Evolutionary conservation across 2,113 vertebrate species (phyloP).

Genomic region (Hippocampus zosterae): DNA sequence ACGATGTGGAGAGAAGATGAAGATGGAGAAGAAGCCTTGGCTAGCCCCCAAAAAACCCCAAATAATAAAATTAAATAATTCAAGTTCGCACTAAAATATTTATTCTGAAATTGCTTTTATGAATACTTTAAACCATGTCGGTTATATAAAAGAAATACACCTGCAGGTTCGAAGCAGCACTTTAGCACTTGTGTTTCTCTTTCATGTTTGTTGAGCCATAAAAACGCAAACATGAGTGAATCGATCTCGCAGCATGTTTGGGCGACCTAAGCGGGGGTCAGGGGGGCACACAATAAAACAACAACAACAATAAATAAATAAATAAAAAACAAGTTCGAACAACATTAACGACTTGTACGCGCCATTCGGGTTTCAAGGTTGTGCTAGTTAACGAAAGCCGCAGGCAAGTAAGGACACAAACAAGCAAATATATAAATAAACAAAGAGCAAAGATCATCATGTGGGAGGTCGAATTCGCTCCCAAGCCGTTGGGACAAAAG

Average conservation of each 20-base stretch:
- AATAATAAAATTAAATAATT: too few relatives aligned
- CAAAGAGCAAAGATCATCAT: background rate
- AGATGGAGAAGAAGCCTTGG: too few relatives aligned
- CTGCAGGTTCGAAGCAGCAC: background rate
- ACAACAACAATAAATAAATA: background rate
- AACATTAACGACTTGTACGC: background rate
- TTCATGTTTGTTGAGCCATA: background rate
- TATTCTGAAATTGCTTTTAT: too few relatives aligned
- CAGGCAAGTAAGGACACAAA: background rate
- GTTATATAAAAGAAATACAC: background rate
- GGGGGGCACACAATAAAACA: too few relatives aligned
- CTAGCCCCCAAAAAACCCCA: too few relatives aligned
- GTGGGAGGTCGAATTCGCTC: constrained; percentile 27
- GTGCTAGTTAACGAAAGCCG: background rate
- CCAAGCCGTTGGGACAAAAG: constrained; percentile 3
- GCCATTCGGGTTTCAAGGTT: background rate
- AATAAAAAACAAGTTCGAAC: background rate
- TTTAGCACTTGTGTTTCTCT: background rate
- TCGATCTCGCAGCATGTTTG: background rate
- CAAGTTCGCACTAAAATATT: too few relatives aligned
- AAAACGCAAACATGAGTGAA: background rate
- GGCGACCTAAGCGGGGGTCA: background rate
- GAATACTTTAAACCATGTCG: too few relatives aligned
- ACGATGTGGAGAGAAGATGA: too few relatives aligned
- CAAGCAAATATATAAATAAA: background rate